Evolutionary conservation across 1,140 invertebrate genomes (phyloP).

Genomic region (Listronotus oregonensis): DNA sequence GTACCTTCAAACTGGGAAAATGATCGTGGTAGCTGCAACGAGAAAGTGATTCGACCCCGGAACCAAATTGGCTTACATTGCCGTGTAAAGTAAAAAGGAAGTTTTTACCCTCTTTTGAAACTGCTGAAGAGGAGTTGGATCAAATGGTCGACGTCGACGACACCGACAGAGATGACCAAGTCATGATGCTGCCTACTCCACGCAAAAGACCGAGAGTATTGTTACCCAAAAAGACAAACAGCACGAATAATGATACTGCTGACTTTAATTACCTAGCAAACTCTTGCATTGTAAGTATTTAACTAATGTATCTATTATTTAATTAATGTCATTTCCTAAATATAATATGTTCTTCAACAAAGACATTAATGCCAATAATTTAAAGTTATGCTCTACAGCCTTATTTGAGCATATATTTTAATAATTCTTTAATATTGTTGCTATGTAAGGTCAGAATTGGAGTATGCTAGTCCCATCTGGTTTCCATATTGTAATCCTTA

Average conservation of each 20-base stretch:
- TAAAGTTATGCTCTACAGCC: no score
- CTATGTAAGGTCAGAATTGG: no score
- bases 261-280: constrained; percentile 12
- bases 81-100: constrained; percentile 17
- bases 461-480: no score
- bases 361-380: no score
- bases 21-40: not conserved
- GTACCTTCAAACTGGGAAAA: constrained; percentile 5
- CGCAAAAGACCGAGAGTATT: constrained; percentile 13
- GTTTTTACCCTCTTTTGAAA: constrained; percentile 17
- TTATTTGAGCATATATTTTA: no score
- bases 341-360: no score
- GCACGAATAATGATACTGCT: constrained; percentile 14
- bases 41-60: not conserved
- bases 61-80: constrained; percentile 21
- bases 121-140: constrained; percentile 18
- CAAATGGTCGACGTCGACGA: constrained; percentile 16
- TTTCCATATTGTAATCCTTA: no score
- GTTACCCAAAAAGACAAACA: constrained; percentile 17
- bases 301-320: no score
- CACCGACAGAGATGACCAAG: constrained; percentile 19
- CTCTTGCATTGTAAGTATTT: no score
- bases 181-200: constrained; percentile 18
- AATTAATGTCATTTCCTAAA: no score
- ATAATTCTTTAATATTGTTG: no score